These are phyloP conservation scores for Urocolius indicus DNA, from an alignment of 2,113 vertebrate species.

Conservation along the genomic window DNA sequence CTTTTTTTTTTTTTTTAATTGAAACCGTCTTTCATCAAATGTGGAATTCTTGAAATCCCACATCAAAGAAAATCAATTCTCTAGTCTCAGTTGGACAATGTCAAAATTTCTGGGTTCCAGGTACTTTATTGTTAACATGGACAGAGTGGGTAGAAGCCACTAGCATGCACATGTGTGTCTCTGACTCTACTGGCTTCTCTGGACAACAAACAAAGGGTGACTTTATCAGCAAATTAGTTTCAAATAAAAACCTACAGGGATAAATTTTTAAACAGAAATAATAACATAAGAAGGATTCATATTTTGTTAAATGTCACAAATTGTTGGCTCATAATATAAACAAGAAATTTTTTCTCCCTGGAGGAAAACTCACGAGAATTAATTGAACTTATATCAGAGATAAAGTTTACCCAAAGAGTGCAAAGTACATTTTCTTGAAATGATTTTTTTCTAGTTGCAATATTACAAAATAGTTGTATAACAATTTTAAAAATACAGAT, in stretches of 20 bases:
- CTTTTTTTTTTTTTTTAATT: background rate
- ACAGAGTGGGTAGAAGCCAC: background rate
- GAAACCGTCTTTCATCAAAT: background rate
- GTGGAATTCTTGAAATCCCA: background rate
- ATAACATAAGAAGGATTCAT: background rate
- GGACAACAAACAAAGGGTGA: background rate
- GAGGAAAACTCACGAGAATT: background rate
- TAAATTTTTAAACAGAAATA: background rate
- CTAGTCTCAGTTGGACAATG: background rate
- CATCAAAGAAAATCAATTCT: conserved; percentile 27
- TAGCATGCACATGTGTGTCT: rapidly evolving
- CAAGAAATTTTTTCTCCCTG: background rate
- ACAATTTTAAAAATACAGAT: background rate
- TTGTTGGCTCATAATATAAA: background rate
- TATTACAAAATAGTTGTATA: background rate
- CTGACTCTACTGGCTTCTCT: background rate
- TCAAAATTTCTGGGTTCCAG: background rate
- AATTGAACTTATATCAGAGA: background rate
- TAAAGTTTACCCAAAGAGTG: background rate
- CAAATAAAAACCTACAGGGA: background rate
- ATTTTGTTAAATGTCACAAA: background rate
- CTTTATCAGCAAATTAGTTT: background rate
- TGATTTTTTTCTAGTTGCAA: background rate
- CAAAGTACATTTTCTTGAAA: background rate
- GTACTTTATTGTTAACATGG: background rate